phyloP scores from a whole-genome alignment of 2,888 invertebrate species.

The Chesias legatella region DNA sequence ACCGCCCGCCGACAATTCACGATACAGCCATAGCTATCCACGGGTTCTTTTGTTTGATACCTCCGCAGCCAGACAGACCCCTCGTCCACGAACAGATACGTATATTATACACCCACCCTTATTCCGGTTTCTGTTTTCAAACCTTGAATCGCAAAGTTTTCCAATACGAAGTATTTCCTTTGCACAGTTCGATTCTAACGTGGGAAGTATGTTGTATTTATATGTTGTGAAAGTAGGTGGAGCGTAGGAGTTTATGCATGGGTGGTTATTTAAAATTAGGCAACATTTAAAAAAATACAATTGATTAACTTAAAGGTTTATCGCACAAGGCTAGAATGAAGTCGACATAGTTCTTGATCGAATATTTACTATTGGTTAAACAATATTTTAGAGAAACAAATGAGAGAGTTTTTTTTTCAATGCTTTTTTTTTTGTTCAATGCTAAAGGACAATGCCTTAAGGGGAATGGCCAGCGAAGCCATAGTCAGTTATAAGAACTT shows the following conservation, averaged over 20 bases:
- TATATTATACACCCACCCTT: conserved; percentile 21
- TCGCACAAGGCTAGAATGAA: no score
- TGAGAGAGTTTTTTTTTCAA: no score
- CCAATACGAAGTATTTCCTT: conserved; percentile 8
- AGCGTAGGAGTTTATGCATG: conserved; percentile 23
- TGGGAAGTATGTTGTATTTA: conserved; percentile 23
- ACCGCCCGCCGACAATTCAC: conserved; percentile 34
- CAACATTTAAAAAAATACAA: no score
- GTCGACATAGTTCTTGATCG: no score
- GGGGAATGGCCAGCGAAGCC: no score
- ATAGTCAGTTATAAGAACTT: no score
- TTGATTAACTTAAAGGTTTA: no score
- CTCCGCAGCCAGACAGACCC: conserved; percentile 68
- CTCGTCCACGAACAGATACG: conserved; percentile 51
- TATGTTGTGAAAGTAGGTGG: conserved; percentile 23
- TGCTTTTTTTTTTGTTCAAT: no score
- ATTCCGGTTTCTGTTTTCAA: conserved; percentile 32
- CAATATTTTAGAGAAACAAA: no score
- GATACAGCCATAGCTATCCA: conserved; percentile 60
- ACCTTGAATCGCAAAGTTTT: no score
- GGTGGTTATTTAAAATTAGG: conserved; percentile 6
- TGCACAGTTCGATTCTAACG: conserved; percentile 8
- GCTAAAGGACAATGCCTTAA: no score
- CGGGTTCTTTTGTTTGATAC: conserved; percentile 63
- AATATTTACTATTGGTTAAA: no score